Evolutionary conservation across 2,888 invertebrate genomes (phyloP).

Genomic region (Nudaria mundana): DNA sequence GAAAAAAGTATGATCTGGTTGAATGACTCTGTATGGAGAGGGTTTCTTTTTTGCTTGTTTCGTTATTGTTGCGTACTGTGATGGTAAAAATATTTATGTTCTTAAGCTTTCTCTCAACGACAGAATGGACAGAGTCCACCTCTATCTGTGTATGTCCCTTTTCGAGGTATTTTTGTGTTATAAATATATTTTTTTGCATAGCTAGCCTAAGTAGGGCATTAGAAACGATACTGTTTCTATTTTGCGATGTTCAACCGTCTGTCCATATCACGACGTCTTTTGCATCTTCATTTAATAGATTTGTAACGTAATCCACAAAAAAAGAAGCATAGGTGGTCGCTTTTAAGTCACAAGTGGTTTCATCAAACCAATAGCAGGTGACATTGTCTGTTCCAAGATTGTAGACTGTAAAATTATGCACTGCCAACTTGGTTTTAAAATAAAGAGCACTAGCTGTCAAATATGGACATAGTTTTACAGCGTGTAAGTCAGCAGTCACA

Average conservation of each 20-base stretch:
- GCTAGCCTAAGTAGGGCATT: slow-evolving; percentile 29
- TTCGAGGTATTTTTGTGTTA: slow-evolving; percentile 34
- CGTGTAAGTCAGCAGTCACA: slow-evolving; percentile 33
- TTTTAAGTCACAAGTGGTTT: slow-evolving; percentile 31
- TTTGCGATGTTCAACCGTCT: slow-evolving; percentile 38
- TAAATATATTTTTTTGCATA: slow-evolving; percentile 19
- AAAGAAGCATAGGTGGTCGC: slow-evolving; percentile 32
- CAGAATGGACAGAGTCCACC: slow-evolving; percentile 38
- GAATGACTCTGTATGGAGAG: neutral
- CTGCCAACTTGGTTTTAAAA: slow-evolving; percentile 37
- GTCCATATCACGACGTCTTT: slow-evolving; percentile 29
- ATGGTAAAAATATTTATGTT: slow-evolving; percentile 21
- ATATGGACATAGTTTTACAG: slow-evolving; percentile 36
- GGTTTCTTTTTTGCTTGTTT: slow-evolving; percentile 1
- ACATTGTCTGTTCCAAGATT: slow-evolving; percentile 27
- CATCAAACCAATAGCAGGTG: slow-evolving; percentile 35
- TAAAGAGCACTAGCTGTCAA: slow-evolving; percentile 36
- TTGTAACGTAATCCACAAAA: slow-evolving; percentile 28
- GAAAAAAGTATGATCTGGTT: slow-evolving; percentile 1
- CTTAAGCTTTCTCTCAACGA: slow-evolving; percentile 44
- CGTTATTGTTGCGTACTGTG: neutral
- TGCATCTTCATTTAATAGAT: slow-evolving; percentile 17
- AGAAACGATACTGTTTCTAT: slow-evolving; percentile 28
- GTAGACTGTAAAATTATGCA: slow-evolving; percentile 38
- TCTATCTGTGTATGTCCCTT: slow-evolving; percentile 34